These are phyloP conservation scores for Phengaris alcon DNA, from an alignment of 2,888 invertebrate species.

Conservation along the genomic window DNA sequence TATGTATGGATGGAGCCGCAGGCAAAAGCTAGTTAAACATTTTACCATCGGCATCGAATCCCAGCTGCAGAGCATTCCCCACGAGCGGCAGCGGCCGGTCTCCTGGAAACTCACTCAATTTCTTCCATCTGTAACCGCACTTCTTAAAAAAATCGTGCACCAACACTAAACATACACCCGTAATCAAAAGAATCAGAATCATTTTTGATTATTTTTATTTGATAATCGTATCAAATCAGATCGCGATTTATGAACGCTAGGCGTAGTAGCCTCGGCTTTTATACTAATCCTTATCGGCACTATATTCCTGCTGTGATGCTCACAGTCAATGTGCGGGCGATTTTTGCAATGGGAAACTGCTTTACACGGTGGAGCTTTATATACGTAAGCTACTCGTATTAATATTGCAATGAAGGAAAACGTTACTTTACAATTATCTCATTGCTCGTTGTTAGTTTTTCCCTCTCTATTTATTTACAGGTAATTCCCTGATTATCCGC, in stretches of 20 bases:
- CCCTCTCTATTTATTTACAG: not conserved
- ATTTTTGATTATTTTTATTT: constrained; percentile 34
- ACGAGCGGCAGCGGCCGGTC: constrained; percentile 50
- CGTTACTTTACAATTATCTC: not conserved
- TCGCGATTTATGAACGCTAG: not conserved
- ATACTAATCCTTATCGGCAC: not conserved
- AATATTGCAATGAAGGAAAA: not conserved
- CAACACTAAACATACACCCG: constrained; percentile 39
- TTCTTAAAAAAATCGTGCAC: constrained; percentile 39
- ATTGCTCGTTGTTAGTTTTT: not conserved
- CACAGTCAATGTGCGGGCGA: not conserved
- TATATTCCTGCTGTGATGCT: not conserved
- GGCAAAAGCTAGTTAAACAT: not conserved
- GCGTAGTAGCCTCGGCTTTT: not conserved
- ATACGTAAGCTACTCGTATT: not conserved
- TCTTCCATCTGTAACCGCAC: constrained; percentile 42
- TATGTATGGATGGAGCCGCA: too few relatives aligned
- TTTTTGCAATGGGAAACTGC: not conserved
- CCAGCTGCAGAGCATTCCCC: constrained; percentile 55
- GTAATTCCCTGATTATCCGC: not conserved
- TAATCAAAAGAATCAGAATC: constrained; percentile 39
- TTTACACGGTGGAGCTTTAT: not conserved
- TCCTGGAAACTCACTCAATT: constrained; percentile 48
- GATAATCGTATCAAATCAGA: not conserved
- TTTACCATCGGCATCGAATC: constrained; percentile 52